Conservation (phyloP, 2,888 invertebrate genomes). For the Aelia acuminata region DNA sequence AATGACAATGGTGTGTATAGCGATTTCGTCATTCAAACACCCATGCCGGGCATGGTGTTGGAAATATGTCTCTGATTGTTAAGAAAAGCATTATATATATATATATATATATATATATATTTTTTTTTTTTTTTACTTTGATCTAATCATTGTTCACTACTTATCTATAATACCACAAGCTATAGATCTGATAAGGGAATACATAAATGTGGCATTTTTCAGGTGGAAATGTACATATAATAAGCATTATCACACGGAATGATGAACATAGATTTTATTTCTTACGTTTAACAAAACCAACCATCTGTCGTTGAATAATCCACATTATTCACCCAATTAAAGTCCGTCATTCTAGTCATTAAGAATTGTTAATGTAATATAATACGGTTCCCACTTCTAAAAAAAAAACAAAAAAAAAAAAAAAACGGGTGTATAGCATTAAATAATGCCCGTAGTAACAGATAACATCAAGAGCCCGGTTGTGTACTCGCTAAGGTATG, state of each 20-base stretch:
- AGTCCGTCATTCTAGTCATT: background rate
- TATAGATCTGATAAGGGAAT: too few relatives aligned
- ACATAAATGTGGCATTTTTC: too few relatives aligned
- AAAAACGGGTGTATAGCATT: background rate
- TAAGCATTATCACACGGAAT: background rate
- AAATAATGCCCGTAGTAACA: background rate
- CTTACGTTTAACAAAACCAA: background rate
- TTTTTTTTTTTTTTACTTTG: too few relatives aligned
- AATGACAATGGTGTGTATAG: too few relatives aligned
- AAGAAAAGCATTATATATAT: too few relatives aligned
- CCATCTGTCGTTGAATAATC: background rate
- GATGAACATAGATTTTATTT: background rate
- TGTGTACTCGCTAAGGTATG: background rate
- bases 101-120: too few relatives aligned
- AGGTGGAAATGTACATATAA: background rate
- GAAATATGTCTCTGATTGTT: too few relatives aligned
- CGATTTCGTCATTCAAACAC: too few relatives aligned
- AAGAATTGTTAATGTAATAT: constrained; percentile 32
- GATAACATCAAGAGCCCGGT: background rate
- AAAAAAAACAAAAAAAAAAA: background rate
- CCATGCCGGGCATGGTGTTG: too few relatives aligned
- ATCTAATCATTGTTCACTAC: too few relatives aligned
- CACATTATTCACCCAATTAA: constrained; percentile 7
- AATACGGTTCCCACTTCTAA: constrained; percentile 15
- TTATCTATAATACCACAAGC: too few relatives aligned